Conservation (phyloP, 92 coral and sea anemone species). For the Epizoanthus rinbou region DNA sequence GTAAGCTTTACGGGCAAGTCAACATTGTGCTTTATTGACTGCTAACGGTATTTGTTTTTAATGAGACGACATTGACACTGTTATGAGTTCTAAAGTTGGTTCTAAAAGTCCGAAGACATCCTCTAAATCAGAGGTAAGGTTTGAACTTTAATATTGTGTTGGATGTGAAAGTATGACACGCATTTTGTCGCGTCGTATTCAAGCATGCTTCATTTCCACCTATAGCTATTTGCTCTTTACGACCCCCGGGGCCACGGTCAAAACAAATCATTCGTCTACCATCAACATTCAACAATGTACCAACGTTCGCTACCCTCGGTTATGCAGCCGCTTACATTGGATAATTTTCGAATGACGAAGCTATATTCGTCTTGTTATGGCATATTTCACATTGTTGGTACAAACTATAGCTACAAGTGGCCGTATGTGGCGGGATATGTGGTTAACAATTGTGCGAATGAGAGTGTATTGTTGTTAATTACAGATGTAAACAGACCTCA, state of each 20-base stretch:
- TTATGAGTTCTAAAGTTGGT: conserved; percentile 27
- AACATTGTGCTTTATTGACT: not conserved
- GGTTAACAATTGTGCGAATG: not conserved
- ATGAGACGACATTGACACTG: not conserved
- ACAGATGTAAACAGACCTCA: not conserved
- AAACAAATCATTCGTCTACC: not conserved
- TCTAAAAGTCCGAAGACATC: conserved; percentile 20
- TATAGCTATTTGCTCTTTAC: not conserved
- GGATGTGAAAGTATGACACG: not conserved
- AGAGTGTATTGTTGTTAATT: not conserved
- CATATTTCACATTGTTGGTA: conserved; percentile 1
- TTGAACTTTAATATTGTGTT: not conserved
- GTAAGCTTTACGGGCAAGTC: not conserved
- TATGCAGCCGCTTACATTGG: not conserved
- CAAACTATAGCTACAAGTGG: not conserved
- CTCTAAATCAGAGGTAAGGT: conserved; percentile 24
- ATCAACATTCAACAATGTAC: not conserved
- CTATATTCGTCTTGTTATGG: not conserved
- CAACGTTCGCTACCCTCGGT: not conserved
- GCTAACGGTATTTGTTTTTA: not conserved
- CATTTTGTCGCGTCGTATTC: not conserved
- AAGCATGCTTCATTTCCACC: conserved; percentile 1
- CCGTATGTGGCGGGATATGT: not conserved
- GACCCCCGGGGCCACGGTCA: not conserved
- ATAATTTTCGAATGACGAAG: not conserved